phyloP scores from a whole-genome alignment of 2,797 vertebrate species.

The Lithobates sylvaticus region DNA sequence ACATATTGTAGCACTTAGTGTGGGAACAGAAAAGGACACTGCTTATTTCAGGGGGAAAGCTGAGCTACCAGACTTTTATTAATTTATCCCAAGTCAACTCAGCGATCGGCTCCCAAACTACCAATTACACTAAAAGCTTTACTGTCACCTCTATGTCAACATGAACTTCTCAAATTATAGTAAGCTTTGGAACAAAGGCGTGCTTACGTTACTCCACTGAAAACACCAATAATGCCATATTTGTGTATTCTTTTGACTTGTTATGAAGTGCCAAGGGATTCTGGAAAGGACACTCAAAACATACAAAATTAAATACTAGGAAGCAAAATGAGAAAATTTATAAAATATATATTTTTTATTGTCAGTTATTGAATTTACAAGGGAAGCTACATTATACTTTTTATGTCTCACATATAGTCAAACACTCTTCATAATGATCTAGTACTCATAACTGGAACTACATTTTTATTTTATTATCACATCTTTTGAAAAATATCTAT shows the following conservation, averaged over 20 bases:
- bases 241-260: background rate
- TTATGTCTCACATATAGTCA: too few species aligned
- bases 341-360: too few species aligned
- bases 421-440: too few species aligned
- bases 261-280: too few species aligned
- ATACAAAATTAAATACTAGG: too few species aligned
- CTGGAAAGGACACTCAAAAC: too few species aligned
- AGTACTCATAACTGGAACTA: too few species aligned
- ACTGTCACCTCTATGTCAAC: slow-evolving; percentile 31
- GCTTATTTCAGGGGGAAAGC: slow-evolving; percentile 10
- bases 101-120: slow-evolving; percentile 30
- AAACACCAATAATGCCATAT: background rate
- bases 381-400: too few species aligned
- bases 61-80: slow-evolving; percentile 21
- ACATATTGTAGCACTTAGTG: background rate
- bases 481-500: too few species aligned
- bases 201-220: background rate
- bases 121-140: slow-evolving; percentile 45
- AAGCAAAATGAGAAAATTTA: too few species aligned
- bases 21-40: slow-evolving; percentile 2
- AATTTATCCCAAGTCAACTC: slow-evolving; percentile 17
- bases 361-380: too few species aligned
- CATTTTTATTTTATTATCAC: too few species aligned
- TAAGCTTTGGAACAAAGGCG: background rate
- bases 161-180: slow-evolving; percentile 10